Evolutionary conservation across 2,797 vertebrate genomes (phyloP).

Genomic region (Phyllotis vaccarum): DNA sequence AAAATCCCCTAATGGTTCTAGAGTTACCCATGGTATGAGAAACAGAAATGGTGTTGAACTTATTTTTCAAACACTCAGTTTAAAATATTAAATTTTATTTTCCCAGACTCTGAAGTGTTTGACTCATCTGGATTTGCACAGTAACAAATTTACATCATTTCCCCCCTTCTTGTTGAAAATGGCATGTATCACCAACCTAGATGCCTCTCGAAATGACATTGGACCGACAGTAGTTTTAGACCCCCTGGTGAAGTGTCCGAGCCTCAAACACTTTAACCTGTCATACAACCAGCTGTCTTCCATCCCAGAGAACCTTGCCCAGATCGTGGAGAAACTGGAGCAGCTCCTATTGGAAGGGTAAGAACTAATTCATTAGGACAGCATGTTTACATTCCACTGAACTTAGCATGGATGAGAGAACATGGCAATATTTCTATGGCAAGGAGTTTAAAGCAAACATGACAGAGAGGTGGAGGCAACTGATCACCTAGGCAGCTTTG

Average conservation of each 20-base stretch:
- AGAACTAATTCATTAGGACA: conserved; percentile 56
- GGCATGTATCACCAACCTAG: conserved; percentile 91
- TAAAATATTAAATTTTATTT: conserved; percentile 51
- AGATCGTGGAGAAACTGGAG: conserved; percentile 89
- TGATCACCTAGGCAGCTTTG: neutral
- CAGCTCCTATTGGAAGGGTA: conserved; percentile 96
- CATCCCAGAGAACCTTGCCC: conserved; percentile 89
- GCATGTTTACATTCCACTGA: neutral
- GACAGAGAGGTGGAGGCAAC: neutral
- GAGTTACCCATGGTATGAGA: neutral
- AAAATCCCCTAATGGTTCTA: neutral
- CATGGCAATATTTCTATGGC: neutral
- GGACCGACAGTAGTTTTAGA: conserved; percentile 91
- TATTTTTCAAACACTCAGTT: conserved; percentile 20
- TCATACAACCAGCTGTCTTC: conserved; percentile 93
- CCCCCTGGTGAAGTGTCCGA: conserved; percentile 86
- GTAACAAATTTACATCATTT: conserved; percentile 92
- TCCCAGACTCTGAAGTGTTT: conserved; percentile 93
- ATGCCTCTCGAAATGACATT: conserved; percentile 95
- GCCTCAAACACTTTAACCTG: conserved; percentile 94
- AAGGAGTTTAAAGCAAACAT: neutral
- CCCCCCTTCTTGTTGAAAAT: conserved; percentile 92
- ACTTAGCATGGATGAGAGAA: neutral
- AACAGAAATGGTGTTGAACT: conserved; percentile 9
- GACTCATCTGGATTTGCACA: conserved; percentile 95